Conservation (phyloP, 2,113 vertebrate species). For the Calypte anna region DNA sequence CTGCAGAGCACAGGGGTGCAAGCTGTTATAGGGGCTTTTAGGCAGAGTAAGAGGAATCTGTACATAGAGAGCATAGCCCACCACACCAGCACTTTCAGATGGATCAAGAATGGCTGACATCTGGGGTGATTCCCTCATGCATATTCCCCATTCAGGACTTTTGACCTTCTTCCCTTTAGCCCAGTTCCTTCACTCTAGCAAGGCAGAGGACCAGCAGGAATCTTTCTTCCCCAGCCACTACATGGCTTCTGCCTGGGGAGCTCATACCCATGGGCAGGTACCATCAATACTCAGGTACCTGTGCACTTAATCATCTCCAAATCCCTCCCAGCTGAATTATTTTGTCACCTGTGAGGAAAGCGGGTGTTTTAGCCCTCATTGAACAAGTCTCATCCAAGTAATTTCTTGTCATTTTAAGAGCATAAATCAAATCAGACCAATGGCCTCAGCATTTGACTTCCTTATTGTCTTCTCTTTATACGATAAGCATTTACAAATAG, state of each 20-base stretch:
- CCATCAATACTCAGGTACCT: not conserved
- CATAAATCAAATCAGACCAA: not conserved
- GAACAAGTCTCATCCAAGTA: not conserved
- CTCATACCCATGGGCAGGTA: not conserved
- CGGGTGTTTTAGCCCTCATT: not conserved
- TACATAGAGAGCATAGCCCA: not conserved
- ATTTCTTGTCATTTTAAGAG: not conserved
- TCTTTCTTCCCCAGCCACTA: not conserved
- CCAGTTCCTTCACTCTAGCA: not conserved
- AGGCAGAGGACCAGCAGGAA: not conserved
- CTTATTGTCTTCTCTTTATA: not conserved
- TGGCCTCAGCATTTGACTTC: not conserved
- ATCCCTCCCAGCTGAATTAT: not conserved
- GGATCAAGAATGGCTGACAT: not conserved
- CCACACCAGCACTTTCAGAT: not conserved
- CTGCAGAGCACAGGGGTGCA: not conserved
- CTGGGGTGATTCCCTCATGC: rapidly evolving
- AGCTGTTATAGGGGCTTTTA: not conserved
- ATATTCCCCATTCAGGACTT: not conserved
- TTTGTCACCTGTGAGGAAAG: not conserved
- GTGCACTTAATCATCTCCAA: not conserved
- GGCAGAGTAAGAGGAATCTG: not conserved
- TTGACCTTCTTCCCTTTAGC: not conserved
- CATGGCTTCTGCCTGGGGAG: rapidly evolving
- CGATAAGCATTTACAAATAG: not conserved